Base-by-base conservation (phyloP, 53 echinoderm and acorn worm genomes). In the Crossaster papposus region DNA sequence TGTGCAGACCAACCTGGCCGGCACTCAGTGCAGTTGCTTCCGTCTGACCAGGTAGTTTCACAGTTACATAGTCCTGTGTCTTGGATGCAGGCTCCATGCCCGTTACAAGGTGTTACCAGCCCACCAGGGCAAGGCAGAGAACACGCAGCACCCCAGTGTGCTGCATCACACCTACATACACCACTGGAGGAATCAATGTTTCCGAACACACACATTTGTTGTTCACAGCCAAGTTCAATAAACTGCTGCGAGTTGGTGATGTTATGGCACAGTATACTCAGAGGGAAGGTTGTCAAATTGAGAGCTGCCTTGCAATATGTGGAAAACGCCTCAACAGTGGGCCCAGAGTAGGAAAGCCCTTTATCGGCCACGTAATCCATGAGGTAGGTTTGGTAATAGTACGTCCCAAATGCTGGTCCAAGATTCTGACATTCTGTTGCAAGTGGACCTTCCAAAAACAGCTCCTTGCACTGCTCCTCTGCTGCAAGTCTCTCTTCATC, bases 1-100 rank as follows among this genome's bases (percentile, higher is more conserved):
- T 83, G 81, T 31, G 94, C 96, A 81, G 94, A 90, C 96, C 96
- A 96, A 17, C 93, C 91, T 32, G 77, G 64, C 10, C 77, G 90
- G 83, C 96, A 96, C 64, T 90, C 89, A 13, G 93, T 91, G 77
- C 96, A 96, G 79, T 94, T 89, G 81, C 92, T 96, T 35, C 64
- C 90, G 76, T 91, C 79, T 63, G 89, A 88, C 94, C 94, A 96
- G 22, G 94, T 91, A 24, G 92, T 83, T 23, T 91, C 94, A 88
- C 96, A 96, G 51, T 88, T 85, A 64, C 96, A 96, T 14, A 75
- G 22, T 29, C 96, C 96, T 70, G 90, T 92, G 71, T 94, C 86
- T 75, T 85, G 88, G 64, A 89, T 83, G 78, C 96, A 96, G 12
- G 86, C 58, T 36, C 96, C 96, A 51, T 80, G 91, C 32, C 77